Base-by-base conservation (phyloP, 2,888 invertebrate genomes). In the Caenorhabditis japonica region DNA sequence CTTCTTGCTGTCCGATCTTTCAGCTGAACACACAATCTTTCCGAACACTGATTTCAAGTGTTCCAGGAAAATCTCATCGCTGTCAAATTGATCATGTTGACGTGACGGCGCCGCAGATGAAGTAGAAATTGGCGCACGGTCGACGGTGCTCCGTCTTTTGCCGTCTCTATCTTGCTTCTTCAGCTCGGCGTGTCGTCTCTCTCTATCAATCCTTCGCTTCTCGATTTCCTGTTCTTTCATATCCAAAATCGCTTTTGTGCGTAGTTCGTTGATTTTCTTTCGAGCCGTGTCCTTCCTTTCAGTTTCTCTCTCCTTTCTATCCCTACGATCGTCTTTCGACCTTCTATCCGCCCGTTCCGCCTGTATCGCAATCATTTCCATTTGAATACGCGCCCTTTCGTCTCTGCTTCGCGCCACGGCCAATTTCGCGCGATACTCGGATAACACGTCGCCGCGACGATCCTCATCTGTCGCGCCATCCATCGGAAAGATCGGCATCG, bases 401-500 rank as follows among this genome's bases (percentile, higher is more conserved):
- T 64, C 49, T 0, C 55, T 47, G n/a, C 23, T 39, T 8, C 17
- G 7, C n/a, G n/a, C n/a, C n/a, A n/a, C n/a, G n/a, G n/a, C n/a
- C n/a, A n/a, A n/a, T n/a, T n/a, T n/a, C n/a, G n/a, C n/a, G n/a
- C n/a, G n/a, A n/a, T n/a, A n/a, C n/a, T n/a, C n/a, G n/a, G n/a
- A n/a, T n/a, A n/a, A n/a, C n/a, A n/a, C n/a, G n/a, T n/a, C n/a
- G n/a, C n/a, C n/a, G n/a, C n/a, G n/a, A n/a, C n/a, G n/a, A n/a
- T n/a, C n/a, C n/a, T n/a, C n/a, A n/a, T n/a, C n/a, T n/a, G n/a
- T n/a, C n/a, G n/a, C 52, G 5, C 21, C 58, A 10, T n/a, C 10
- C 47, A 55, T 34, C 12, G 70, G 70, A 17, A 56, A 70, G n/a
- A 61, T 38, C 13, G 70, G 70, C 61, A 70, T 61, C 15, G 70